phyloP scores from a whole-genome alignment of 2,797 vertebrate species.

The Tarsius wallacei region DNA sequence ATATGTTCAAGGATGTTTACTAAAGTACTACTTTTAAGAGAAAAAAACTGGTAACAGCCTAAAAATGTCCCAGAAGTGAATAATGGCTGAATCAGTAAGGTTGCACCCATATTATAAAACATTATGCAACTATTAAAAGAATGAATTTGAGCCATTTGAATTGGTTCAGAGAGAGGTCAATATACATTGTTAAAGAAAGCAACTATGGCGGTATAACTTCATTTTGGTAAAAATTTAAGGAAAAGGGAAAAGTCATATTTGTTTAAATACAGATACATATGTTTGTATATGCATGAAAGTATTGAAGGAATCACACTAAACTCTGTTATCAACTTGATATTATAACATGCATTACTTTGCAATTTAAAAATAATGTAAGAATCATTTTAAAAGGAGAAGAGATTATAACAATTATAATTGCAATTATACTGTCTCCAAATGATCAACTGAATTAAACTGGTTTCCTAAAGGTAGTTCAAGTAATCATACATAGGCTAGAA shows the following conservation, averaged over 20 bases:
- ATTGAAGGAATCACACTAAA: neutral
- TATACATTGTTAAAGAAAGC: slow-evolving; percentile 13
- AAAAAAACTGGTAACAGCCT: neutral
- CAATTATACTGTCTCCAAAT: slow-evolving; percentile 19
- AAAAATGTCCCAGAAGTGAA: too few relatives aligned
- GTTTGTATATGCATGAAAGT: neutral
- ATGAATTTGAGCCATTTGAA: neutral
- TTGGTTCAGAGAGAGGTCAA: neutral
- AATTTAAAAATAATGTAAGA: slow-evolving; percentile 42
- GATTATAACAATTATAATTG: slow-evolving; percentile 25
- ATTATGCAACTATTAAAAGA: neutral
- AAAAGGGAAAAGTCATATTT: neutral
- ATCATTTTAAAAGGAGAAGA: neutral
- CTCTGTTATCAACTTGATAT: neutral
- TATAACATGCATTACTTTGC: neutral
- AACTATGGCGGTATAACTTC: neutral
- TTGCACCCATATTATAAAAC: neutral
- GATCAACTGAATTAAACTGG: neutral
- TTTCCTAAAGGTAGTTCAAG: neutral
- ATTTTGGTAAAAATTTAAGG: slow-evolving; percentile 9
- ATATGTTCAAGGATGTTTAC: neutral
- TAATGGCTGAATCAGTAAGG: neutral
- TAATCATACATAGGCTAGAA: slow-evolving; percentile 6
- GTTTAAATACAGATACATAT: neutral
- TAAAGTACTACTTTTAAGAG: neutral